These are phyloP conservation scores for Macaria notata DNA, from an alignment of 2,888 invertebrate species.

Conservation along the genomic window DNA sequence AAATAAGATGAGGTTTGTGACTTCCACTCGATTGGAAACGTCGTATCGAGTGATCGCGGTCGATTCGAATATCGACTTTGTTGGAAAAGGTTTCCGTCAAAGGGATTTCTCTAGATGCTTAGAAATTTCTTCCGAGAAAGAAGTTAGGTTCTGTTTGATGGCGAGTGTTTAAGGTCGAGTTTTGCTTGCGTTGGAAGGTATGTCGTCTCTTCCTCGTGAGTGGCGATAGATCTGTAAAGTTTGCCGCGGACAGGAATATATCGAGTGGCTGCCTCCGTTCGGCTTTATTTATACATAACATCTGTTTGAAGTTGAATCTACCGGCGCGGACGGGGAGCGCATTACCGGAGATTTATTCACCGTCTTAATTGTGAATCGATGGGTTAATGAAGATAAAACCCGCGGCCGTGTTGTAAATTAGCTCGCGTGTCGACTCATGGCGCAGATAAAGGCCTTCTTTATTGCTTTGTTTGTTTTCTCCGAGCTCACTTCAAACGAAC, in stretches of 20 bases:
- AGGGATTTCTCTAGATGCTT: background rate
- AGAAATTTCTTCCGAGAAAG: background rate
- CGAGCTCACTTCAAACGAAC: slow-evolving; percentile 77
- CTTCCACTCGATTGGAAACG: slow-evolving; percentile 48
- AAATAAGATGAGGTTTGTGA: slow-evolving; percentile 77
- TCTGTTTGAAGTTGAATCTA: slow-evolving; percentile 81
- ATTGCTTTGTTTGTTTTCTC: slow-evolving; percentile 82
- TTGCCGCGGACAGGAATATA: slow-evolving; percentile 82
- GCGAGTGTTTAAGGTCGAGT: slow-evolving; percentile 52
- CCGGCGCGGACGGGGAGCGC: slow-evolving; percentile 79
- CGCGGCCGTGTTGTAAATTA: slow-evolving; percentile 82
- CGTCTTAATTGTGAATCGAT: slow-evolving; percentile 83
- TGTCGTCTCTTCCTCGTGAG: slow-evolving; percentile 59
- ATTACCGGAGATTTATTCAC: slow-evolving; percentile 81
- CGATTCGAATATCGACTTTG: slow-evolving; percentile 48
- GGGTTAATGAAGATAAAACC: slow-evolving; percentile 83
- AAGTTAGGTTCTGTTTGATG: slow-evolving; percentile 1
- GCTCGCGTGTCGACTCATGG: slow-evolving; percentile 81
- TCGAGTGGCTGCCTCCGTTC: slow-evolving; percentile 81
- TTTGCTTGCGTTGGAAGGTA: slow-evolving; percentile 44
- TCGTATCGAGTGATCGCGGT: slow-evolving; percentile 46
- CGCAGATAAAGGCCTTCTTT: slow-evolving; percentile 80
- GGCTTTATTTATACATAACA: slow-evolving; percentile 82
- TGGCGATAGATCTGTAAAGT: slow-evolving; percentile 80
- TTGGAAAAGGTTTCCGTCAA: slow-evolving; percentile 24